Evolutionary conservation across 2,888 invertebrate species (phyloP), one percentile per base, ranked within the genome.

Genomic region (Cryptophagus acutangulus): DNA sequence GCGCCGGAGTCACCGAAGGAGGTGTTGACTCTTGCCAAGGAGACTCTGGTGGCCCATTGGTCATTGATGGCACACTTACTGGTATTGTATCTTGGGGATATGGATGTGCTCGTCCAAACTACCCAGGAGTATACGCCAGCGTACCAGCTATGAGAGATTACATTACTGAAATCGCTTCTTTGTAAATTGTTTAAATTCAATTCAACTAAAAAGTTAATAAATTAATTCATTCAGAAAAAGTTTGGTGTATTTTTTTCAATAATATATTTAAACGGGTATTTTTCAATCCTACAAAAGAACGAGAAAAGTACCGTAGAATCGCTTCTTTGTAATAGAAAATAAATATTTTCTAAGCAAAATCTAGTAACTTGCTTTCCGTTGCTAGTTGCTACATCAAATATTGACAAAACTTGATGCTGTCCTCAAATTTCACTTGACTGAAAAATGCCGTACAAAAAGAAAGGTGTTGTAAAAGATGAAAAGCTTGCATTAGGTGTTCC

Each of bases 1-100:
- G 76, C 38, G 76, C 76, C 0, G 76, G 75, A 1, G 70, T 71
- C 50, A 63, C 55, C 1, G 16, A 13, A 15, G 72, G 75, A 1
- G 71, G 73, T 2, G 71, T 72, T 34, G 76, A 76, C 55, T 72
- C 76, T 34, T 76, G 76, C 39, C 74, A 76, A 55, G 55, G 55
- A 6, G 55, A 55, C 45, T 55, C 55, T 20, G 55, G 55, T 1
- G 55, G 55, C 25, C 54, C 54, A 15, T 26, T 52, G 13, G 45
- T 48, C 12, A 33, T 28, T 17, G 36, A 51, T 28, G 49, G 49
- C 5, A 29, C 35, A 17, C 36, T 52, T n/a, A 26, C 42, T n/a
- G 52, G 52, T 25, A 35, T 49, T 16, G 45, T 43, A 1, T 52
- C 52, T 3, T 52, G 49, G 49, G 52, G 52, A 1, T 33, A 26